phyloP scores from a whole-genome alignment of 2,797 vertebrate species.

The Orientallactaga sibirica region DNA sequence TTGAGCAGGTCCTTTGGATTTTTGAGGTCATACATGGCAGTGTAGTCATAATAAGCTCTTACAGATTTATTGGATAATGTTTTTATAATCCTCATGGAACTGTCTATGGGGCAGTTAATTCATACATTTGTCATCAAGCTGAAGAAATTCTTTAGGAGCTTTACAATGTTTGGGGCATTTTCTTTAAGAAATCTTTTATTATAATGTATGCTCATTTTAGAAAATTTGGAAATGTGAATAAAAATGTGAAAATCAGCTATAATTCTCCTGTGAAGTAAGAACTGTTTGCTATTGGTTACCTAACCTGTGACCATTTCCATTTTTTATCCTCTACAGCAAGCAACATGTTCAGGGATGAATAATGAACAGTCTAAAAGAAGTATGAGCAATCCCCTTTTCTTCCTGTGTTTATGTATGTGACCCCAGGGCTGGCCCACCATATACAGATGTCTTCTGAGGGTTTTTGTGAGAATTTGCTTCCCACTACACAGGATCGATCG shows the following conservation, averaged over 20 bases:
- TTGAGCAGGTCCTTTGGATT: slow-evolving; percentile 37
- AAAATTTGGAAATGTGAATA: slow-evolving; percentile 1
- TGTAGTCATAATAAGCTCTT: slow-evolving; percentile 49
- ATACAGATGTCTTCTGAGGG: neutral
- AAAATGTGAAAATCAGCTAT: neutral
- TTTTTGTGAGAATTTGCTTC: slow-evolving; percentile 5
- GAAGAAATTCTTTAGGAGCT: slow-evolving; percentile 38
- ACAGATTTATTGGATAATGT: slow-evolving; percentile 51
- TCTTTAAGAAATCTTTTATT: slow-evolving; percentile 29
- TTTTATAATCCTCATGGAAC: slow-evolving; percentile 29
- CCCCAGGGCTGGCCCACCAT: neutral
- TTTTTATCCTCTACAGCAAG: slow-evolving; percentile 29
- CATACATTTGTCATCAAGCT: slow-evolving; percentile 29
- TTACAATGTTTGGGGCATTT: slow-evolving; percentile 1
- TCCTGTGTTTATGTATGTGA: neutral
- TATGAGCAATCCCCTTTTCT: neutral
- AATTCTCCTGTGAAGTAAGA: neutral
- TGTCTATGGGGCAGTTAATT: slow-evolving; percentile 45
- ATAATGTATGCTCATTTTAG: neutral
- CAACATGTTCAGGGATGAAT: neutral
- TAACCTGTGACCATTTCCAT: neutral
- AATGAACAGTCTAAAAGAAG: neutral
- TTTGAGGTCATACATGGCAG: slow-evolving; percentile 33
- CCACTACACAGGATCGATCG: neutral
- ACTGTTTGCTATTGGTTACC: slow-evolving; percentile 8